These are phyloP conservation scores for Rhabdophis nuchalis DNA, from an alignment of 2,797 vertebrate species.

Conservation along the genomic window DNA sequence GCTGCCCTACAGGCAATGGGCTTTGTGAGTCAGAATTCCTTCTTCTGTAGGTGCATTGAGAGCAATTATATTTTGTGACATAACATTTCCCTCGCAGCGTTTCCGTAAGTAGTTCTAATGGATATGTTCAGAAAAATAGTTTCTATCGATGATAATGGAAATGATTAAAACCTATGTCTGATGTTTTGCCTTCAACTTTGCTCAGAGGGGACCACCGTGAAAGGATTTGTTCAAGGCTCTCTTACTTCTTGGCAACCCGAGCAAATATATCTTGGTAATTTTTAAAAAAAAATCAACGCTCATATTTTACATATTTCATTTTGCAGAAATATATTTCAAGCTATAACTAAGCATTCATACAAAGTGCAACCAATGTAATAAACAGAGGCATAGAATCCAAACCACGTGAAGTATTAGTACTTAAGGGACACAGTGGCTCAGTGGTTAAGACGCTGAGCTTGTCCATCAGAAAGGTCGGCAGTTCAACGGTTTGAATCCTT, in stretches of 20 bases:
- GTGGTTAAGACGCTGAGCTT: too few species aligned
- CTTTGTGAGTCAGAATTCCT: constrained; percentile 53
- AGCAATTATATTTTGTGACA: constrained; percentile 50
- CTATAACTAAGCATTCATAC: not conserved
- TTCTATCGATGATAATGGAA: constrained; percentile 48
- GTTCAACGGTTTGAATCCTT: too few species aligned
- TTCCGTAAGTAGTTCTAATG: not conserved
- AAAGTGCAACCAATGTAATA: not conserved
- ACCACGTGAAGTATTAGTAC: not conserved
- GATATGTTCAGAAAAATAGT: constrained; percentile 42
- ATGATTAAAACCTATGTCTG: constrained; percentile 54
- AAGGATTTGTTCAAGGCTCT: constrained; percentile 48
- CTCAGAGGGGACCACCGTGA: constrained; percentile 56
- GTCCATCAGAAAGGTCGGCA: too few species aligned
- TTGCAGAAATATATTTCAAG: not conserved
- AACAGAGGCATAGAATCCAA: not conserved
- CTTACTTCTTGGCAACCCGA: not conserved
- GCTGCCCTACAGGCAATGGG: constrained; percentile 55
- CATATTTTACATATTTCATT: not conserved
- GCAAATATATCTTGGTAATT: not conserved
- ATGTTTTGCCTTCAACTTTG: constrained; percentile 50
- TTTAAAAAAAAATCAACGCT: not conserved
- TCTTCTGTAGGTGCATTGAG: constrained; percentile 33
- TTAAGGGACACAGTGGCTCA: too few species aligned
- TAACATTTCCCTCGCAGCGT: constrained; percentile 26